Evolutionary conservation across 2,888 invertebrate genomes (phyloP), one percentile per base, ranked within the genome.

Genomic region (Cyrtodaria siliqua): DNA sequence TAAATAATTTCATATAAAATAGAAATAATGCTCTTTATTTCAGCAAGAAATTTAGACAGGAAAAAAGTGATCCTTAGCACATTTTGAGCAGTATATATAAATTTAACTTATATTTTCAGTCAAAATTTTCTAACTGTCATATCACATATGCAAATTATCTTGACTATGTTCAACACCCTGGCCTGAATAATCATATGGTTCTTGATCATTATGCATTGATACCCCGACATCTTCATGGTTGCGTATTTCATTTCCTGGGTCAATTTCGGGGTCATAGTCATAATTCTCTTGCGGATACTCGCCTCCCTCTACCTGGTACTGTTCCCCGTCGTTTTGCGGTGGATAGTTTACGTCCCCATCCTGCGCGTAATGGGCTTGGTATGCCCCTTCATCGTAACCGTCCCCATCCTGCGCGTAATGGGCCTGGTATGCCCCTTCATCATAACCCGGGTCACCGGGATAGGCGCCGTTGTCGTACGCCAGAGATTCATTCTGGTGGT

Each of bases 381-480:
- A 29, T 14, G 27, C 14, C 0, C 49, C 27, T 8, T 57, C 63
- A 14, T 59, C 63, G 23, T 57, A 52, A 1, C 71, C 71, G 33
- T 66, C 24, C 6, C 33, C 56, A 26, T 26, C 27, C 24, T 42
- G 26, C 9, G 42, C 12, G 2, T 24, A 24, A 1, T 52, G 44
- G 16, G 26, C 29, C 12, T 12, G 24, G 18, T 44, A 29, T 14
- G 27, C 14, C 0, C 49, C 27, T 8, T 57, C 63, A 14, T 59
- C 63, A 24, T 57, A 52, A 1, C 71, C 71, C 9, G 71, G 53
- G 38, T 76, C 76, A 18, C 49, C 62, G 24, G 76, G 70, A 56
- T 76, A 56, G 20, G 76, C 61, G 56, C 70, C 66, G 33, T 61
- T 70, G 49, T 76, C 76, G 40, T 66, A 76, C 1, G 60, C 76